phyloP scores from a whole-genome alignment of 35 echinoderm and acorn worm species.

The Ophioderma brevispina region DNA sequence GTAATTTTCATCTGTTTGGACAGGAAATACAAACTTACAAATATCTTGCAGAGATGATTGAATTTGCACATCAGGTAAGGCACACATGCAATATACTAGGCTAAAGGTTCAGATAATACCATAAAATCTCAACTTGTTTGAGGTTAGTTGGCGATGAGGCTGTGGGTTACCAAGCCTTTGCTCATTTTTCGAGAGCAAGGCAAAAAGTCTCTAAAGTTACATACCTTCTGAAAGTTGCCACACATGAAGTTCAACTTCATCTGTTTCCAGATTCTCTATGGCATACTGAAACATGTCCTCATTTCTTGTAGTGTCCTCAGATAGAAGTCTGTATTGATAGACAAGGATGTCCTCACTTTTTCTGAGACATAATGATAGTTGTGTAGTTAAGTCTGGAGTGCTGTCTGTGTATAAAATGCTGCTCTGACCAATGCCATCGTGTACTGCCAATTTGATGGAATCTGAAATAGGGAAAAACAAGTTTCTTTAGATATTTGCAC shows the following conservation, averaged over 20 bases:
- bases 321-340: slow-evolving; percentile 4
- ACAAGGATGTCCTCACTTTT: slow-evolving; percentile 26
- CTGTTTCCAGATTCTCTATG: slow-evolving; percentile 11
- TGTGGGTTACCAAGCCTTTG: too few species aligned
- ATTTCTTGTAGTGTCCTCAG: neutral
- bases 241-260: slow-evolving; percentile 18
- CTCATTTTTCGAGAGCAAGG: too few species aligned
- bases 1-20: too few species aligned
- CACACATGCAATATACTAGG: too few species aligned
- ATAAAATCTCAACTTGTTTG: too few species aligned
- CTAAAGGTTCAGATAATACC: too few species aligned
- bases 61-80: too few species aligned
- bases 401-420: slow-evolving; percentile 17
- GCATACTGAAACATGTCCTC: slow-evolving; percentile 13
- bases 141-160: too few species aligned
- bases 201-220: too few species aligned
- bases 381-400: neutral
- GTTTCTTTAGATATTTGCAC: too few species aligned
- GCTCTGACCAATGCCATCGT: neutral
- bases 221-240: slow-evolving; percentile 9
- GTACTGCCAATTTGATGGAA: neutral
- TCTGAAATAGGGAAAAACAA: neutral
- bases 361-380: neutral
- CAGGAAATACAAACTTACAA: too few species aligned
- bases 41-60: too few species aligned